Evolutionary conservation across 2,113 vertebrate genomes (phyloP).

Genomic region (Pachypanchax playfairii): DNA sequence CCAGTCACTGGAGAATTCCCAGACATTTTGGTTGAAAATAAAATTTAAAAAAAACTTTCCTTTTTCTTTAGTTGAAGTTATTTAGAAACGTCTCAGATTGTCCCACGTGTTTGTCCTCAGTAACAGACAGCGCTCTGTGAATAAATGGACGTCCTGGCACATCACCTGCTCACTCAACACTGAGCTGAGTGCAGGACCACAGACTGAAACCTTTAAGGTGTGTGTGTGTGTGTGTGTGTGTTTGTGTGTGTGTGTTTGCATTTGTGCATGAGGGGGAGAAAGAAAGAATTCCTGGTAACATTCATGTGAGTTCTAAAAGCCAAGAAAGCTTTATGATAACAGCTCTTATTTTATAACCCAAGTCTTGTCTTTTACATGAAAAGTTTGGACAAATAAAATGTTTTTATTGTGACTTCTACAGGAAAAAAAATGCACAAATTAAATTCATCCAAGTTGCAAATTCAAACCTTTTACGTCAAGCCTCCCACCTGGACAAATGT

Average conservation of each 20-base stretch:
- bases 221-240: slow-evolving; percentile 19
- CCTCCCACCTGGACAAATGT: neutral
- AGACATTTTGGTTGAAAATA: slow-evolving; percentile 48
- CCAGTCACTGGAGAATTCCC: slow-evolving; percentile 41
- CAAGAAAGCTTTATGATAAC: slow-evolving; percentile 7
- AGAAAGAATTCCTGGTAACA: slow-evolving; percentile 26
- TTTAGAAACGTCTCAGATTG: slow-evolving; percentile 3
- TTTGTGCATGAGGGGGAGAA: slow-evolving; percentile 2
- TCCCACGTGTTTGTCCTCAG: neutral
- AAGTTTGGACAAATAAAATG: too few species aligned
- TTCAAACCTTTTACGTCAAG: neutral
- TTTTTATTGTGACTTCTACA: too few species aligned
- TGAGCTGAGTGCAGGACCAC: slow-evolving; percentile 30
- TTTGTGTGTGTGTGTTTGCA: slow-evolving; percentile 23
- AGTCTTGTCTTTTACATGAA: neutral
- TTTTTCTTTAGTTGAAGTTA: neutral
- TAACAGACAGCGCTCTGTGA: slow-evolving; percentile 12
- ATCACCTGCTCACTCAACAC: slow-evolving; percentile 32
- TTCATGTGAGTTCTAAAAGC: slow-evolving; percentile 13
- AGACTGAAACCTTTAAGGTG: slow-evolving; percentile 28
- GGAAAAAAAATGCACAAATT: too few species aligned
- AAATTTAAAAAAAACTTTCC: neutral
- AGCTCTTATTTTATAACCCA: neutral
- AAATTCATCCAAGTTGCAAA: too few species aligned
- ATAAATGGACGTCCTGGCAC: slow-evolving; percentile 27